Evolutionary conservation across 92 coral and sea anemone species (phyloP).

Genomic region (Porites evermanni): DNA sequence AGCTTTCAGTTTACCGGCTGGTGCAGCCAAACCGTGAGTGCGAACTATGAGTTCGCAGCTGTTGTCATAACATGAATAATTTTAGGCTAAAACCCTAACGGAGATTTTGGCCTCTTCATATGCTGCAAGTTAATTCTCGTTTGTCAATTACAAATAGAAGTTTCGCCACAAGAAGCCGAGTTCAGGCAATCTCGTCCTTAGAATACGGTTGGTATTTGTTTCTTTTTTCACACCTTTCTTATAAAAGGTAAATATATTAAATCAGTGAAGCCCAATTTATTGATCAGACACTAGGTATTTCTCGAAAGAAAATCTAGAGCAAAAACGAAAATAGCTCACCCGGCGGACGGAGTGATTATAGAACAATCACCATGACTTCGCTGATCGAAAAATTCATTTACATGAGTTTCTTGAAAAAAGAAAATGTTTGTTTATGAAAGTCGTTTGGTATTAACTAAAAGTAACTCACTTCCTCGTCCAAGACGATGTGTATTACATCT

Average conservation of each 20-base stretch:
- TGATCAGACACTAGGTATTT: constrained; percentile 14
- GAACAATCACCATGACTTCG: too few relatives aligned
- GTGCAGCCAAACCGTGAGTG: constrained; percentile 9
- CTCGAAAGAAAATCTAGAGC: constrained; percentile 11
- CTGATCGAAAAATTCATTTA: not conserved
- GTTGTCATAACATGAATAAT: not conserved
- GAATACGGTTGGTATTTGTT: constrained; percentile 26
- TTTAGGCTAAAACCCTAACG: not conserved
- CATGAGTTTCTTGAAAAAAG: not conserved
- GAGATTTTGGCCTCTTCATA: not conserved
- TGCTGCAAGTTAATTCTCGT: not conserved
- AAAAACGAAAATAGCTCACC: not conserved
- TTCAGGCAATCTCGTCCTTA: not conserved
- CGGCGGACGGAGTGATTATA: not conserved
- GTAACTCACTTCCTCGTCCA: constrained; percentile 2
- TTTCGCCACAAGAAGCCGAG: not conserved
- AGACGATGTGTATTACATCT: constrained; percentile 3
- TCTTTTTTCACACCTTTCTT: not conserved
- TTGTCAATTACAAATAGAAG: not conserved
- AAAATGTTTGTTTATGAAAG: constrained; percentile 12
- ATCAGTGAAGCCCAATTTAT: not conserved
- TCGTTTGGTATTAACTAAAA: constrained; percentile 10
- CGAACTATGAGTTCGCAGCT: constrained; percentile 13
- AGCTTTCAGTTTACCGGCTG: too few relatives aligned
- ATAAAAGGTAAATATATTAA: not conserved